Evolutionary conservation across 2,888 invertebrate species (phyloP), one percentile per base, ranked within the genome.

Genomic region (Euzophera pinguis): DNA sequence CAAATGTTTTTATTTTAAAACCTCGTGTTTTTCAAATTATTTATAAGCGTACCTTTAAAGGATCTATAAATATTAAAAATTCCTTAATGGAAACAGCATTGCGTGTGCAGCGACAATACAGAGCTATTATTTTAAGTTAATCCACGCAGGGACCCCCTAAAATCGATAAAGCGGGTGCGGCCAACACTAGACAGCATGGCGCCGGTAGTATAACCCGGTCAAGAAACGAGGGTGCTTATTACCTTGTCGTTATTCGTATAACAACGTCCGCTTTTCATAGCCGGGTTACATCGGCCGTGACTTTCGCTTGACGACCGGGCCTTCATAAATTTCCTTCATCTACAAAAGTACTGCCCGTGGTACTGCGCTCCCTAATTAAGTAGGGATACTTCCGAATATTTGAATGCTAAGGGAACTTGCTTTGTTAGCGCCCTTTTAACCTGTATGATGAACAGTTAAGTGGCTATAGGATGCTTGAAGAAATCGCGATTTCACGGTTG

Each of bases 111-210:
- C 58, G 43, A 60, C 62, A 63, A 63, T 64, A 59, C 57, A 53
- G 43, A 32, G 41, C 49, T 56, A 55, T 52, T 59, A 58, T 60
- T 61, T 56, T 59, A 55, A 60, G 60, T 55, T 59, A 55, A 60
- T 61, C 55, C 54, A 52, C 53, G 54, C 53, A 57, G 66, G 66
- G 59, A 61, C 55, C 64, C 61, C 66, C 69, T 59, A 66, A 71
- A 72, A 71, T 75, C 79, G 77, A 80, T 75, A 78, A 43, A 52
- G 22, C 51, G 65, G 67, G 65, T 64, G 64, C 67, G 68, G 67
- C 64, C 78, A 78, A 58, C 80, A 70, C 82, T 82, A 84, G 84
- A 84, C 84, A 60, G 80, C 75, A 68, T 73, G 81, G 74, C 80
- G 79, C 74, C 77, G 68, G 70, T 74, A 75, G 78, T 73, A 75